Evolutionary conservation across 2,888 invertebrate species (phyloP).

Genomic region (Plagodis dolabraria): DNA sequence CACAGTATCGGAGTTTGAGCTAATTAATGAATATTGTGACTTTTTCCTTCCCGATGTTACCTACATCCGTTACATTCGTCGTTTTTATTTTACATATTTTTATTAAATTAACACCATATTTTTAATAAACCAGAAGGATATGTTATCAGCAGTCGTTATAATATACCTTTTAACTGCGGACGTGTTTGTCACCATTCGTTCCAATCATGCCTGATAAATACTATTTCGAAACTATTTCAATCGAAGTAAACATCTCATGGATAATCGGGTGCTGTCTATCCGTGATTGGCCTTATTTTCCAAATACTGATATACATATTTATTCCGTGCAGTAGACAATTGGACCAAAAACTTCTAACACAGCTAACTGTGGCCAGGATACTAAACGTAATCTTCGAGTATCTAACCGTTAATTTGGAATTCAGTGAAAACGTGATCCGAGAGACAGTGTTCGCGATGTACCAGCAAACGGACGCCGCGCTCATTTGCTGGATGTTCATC

Average conservation of each 20-base stretch:
- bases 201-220: too few species aligned
- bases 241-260: conserved; percentile 39
- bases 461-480: conserved; percentile 55
- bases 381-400: conserved; percentile 55
- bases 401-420: conserved; percentile 29
- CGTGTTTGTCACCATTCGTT: too few species aligned
- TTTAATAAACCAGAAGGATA: too few species aligned
- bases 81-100: too few species aligned
- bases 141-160: too few species aligned
- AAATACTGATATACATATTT: conserved; percentile 46
- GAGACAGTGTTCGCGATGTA: conserved; percentile 45
- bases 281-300: conserved; percentile 45
- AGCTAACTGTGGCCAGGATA: conserved; percentile 57
- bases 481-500: conserved; percentile 65
- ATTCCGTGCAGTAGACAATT: conserved; percentile 54
- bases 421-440: background rate
- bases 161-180: too few species aligned
- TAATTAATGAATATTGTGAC: too few species aligned
- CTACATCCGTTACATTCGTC: too few species aligned
- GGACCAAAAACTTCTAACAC: conserved; percentile 59
- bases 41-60: too few species aligned
- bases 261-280: conserved; percentile 54
- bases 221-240: background rate
- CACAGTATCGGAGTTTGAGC: too few species aligned
- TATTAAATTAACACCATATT: too few species aligned